These are phyloP conservation scores for Ataeniobius toweri DNA, from an alignment of 2,797 vertebrate species.

Conservation along the genomic window DNA sequence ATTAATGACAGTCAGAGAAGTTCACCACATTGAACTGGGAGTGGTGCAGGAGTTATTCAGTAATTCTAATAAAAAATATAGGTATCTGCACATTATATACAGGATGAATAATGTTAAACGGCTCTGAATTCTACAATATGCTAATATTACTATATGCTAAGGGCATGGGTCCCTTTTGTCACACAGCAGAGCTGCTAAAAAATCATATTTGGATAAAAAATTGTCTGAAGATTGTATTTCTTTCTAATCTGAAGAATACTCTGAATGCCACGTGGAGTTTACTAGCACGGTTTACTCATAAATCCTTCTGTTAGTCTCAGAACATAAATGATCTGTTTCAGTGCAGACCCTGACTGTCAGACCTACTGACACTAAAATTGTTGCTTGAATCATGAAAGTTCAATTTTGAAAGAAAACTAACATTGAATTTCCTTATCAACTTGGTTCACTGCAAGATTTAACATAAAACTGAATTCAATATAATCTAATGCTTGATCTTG, in stretches of 20 bases:
- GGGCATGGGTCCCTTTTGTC: no score
- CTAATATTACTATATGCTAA: no score
- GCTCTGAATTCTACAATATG: neutral
- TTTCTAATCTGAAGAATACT: neutral
- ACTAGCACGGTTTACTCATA: neutral
- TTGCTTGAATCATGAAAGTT: neutral
- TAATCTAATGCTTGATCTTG: neutral
- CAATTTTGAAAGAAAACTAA: neutral
- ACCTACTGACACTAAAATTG: neutral
- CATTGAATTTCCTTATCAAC: neutral
- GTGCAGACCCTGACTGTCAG: neutral
- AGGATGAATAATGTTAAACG: neutral
- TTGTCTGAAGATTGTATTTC: neutral
- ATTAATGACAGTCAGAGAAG: neutral
- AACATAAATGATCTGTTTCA: neutral
- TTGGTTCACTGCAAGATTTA: neutral
- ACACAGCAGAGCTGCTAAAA: no score
- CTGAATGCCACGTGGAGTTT: neutral
- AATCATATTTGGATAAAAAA: no score
- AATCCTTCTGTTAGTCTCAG: neutral
- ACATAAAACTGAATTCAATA: neutral
- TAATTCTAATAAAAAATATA: neutral
- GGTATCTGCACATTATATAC: neutral
- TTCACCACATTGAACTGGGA: neutral
- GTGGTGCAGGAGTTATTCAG: neutral